A percentile compares a stretch with the other conserved stretches of the same genome.
These are phyloP conservation scores for Epistrophe grossulariae DNA, from an alignment of 2,888 invertebrate species.

Conservation along the genomic window DNA sequence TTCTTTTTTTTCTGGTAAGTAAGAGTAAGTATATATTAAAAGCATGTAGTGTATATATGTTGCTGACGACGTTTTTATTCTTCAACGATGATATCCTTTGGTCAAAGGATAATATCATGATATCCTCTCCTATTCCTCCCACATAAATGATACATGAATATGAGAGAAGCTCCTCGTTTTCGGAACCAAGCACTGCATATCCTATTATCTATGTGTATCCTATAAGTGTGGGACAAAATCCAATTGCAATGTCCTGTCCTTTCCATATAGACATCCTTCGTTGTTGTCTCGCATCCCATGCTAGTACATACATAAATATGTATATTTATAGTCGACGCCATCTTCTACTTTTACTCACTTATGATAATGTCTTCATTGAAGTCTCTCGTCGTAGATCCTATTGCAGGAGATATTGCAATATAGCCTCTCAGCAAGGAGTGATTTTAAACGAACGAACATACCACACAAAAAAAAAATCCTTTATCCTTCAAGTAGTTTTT, in stretches of 20 bases:
- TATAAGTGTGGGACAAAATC: conserved; percentile 59
- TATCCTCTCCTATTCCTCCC: conserved; percentile 33
- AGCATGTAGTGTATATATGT: conserved; percentile 6
- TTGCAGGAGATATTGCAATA: conserved; percentile 65
- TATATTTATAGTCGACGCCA: background rate
- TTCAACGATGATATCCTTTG: conserved; percentile 67
- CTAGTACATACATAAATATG: background rate
- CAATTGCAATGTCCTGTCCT: conserved; percentile 63
- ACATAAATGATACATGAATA: conserved; percentile 65
- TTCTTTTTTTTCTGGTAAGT: conserved; percentile 1
- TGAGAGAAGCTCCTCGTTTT: conserved; percentile 50
- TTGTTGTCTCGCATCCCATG: background rate
- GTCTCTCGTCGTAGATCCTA: conserved; percentile 58
- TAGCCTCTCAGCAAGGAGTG: conserved; percentile 43
- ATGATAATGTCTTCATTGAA: conserved; percentile 73
- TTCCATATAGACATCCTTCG: background rate
- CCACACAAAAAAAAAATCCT: conserved; percentile 2
- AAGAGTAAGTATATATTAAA: background rate
- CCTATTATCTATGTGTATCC: conserved; percentile 50
- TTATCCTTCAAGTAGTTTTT: conserved; percentile 37
- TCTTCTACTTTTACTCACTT: conserved; percentile 69
- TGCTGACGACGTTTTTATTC: conserved; percentile 60
- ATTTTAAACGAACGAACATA: conserved; percentile 7
- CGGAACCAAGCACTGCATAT: conserved; percentile 59
- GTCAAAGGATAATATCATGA: conserved; percentile 73